phyloP scores from a whole-genome alignment of 1,140 invertebrate species.

The Cydia amplana region DNA sequence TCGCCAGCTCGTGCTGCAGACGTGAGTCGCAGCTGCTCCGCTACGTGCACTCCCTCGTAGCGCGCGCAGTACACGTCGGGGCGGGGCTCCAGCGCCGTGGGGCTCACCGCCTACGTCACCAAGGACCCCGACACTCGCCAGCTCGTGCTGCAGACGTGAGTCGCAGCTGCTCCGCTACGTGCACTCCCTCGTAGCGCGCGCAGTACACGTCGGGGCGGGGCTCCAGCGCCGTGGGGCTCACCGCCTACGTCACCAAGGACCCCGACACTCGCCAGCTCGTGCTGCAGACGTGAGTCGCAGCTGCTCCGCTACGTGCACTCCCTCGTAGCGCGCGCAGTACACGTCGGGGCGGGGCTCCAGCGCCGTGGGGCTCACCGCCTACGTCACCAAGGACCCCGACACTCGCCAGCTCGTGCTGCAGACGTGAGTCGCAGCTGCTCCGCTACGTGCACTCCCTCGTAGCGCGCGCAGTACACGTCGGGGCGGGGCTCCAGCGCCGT shows the following conservation, averaged over 20 bases:
- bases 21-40: constrained; percentile 99
- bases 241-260: constrained; percentile 8
- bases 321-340: constrained; percentile 83
- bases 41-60: constrained; percentile 94
- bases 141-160: constrained; percentile 90
- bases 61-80: not conserved
- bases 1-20: constrained; percentile 81
- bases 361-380: constrained; percentile 99
- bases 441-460: constrained; percentile 90
- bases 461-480: constrained; percentile 91
- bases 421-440: constrained; percentile 98
- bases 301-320: constrained; percentile 94
- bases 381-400: constrained; percentile 98
- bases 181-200: constrained; percentile 86
- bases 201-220: not conserved
- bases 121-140: constrained; percentile 3
- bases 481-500: constrained; percentile 99
- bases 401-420: constrained; percentile 94
- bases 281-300: constrained; percentile 92
- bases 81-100: not conserved
- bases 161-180: constrained; percentile 92
- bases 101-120: constrained; percentile 5
- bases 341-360: constrained; percentile 98
- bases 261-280: not conserved
- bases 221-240: constrained; percentile 1